Evolutionary conservation across 1,140 invertebrate genomes (phyloP), one percentile per base, ranked within the genome.

Genomic region (Halotydeus destructor): DNA sequence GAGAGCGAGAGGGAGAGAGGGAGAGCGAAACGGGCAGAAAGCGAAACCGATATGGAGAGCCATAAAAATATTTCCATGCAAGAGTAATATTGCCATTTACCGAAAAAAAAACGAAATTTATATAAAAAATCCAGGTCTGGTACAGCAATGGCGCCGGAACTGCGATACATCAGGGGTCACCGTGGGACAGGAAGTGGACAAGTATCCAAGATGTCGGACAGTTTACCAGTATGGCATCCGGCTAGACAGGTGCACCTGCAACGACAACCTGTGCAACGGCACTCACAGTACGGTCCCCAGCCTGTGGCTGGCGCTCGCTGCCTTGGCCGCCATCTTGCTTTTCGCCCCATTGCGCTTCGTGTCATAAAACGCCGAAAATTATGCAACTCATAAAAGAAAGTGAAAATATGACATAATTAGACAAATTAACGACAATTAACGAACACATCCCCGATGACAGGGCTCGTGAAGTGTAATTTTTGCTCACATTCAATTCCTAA

Each of bases 221-320:
- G 26, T 36, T 23, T 46, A 46, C 22, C 14, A 43, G 25, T 42
- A 41, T 33, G 45, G 45, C 14, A 36, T 40, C 12, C 38, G 45
- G 8, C 21, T 46, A 12, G 45, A 46, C 34, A 42, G 30, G 24
- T 46, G 45, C 38, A 5, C 37, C 19, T 46, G 45, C 26, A 42
- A 46, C 34, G n/a, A 42, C n/a, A 31, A 46, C 26, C 42, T 14
- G 26, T 46, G 45, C 22, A 46, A 46, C 26, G n/a, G n/a, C n/a
- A n/a, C n/a, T n/a, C n/a, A n/a, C n/a, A n/a, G n/a, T n/a, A n/a
- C n/a, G n/a, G n/a, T n/a, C n/a, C n/a, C n/a, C n/a, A n/a, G n/a
- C n/a, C n/a, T n/a, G n/a, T n/a, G n/a, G n/a, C n/a, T n/a, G n/a
- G n/a, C n/a, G n/a, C n/a, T n/a, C n/a, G n/a, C n/a, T n/a, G n/a